Evolutionary conservation across 2,797 vertebrate species (phyloP), one percentile per base, ranked within the genome.

Genomic region (Coilia nasus): DNA sequence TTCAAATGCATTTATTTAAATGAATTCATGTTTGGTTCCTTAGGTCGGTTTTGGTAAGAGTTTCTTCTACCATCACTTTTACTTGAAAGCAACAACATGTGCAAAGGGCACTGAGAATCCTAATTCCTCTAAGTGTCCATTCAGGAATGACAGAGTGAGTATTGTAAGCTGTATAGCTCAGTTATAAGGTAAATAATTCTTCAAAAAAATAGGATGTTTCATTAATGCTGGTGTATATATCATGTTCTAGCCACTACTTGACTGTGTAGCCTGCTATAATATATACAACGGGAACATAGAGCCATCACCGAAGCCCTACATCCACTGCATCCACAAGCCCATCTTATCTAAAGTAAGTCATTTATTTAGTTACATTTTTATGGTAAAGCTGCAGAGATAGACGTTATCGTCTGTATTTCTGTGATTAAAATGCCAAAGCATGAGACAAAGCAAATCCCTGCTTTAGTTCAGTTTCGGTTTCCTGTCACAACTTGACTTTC

Each of bases 81-180:
- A 87, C 85, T 86, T 95, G 83, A 96, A 94, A 86, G 88, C 95
- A 54, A 96, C 95, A 83, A 89, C 0, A 0, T 96, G 95, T 84
- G 0, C 88, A 64, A 95, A 90, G 91, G 91, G 90, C 83, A 90
- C 89, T 0, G 2, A 6, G 0, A 59, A 83, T 0, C 15, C 83
- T 0, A n/a, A 31, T 60, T 10, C 86, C 3, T 86, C 84, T 71
- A 87, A 19, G 0, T 96, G 95, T 54, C 85, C 88, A 47, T 94
- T 93, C 92, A 94, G 94, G 87, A 93, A 92, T 0, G 91, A 96
- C 90, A 87, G 93, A 83, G 95, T 95, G 87, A 94, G 95, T 82
- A 85, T 21, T 31, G 21, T 64, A 17, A 28, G n/a, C 57, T 19
- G 1, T 62, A 25, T 21, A 1, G 62, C 23, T 21, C 3, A 21